These are phyloP conservation scores for Habroteleia sp. DNA, from an alignment of 2,888 invertebrate species.

Conservation along the genomic window DNA sequence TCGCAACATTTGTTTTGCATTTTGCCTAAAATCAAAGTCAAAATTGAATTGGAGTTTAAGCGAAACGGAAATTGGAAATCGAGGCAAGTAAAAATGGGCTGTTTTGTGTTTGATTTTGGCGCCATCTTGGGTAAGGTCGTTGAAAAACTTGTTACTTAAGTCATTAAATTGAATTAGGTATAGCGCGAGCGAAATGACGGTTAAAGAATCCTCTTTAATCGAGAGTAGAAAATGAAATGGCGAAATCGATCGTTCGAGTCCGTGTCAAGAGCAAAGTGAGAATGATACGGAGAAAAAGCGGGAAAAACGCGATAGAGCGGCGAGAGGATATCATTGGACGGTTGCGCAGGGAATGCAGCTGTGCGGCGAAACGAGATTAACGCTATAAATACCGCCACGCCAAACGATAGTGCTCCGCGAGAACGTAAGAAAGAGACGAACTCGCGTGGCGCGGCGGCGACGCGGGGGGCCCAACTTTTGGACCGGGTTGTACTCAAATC, in stretches of 20 bases:
- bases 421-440: conserved; percentile 53
- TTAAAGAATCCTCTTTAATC: conserved; percentile 46
- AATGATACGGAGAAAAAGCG: conserved; percentile 56
- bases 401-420: conserved; percentile 54
- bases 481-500: conserved; percentile 77
- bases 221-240: conserved; percentile 55
- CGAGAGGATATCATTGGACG: conserved; percentile 71
- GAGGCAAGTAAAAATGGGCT: too few species aligned
- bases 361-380: conserved; percentile 78
- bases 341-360: conserved; percentile 77
- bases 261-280: conserved; percentile 61
- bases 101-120: too few species aligned
- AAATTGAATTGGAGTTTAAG: too few species aligned
- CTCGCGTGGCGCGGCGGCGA: conserved; percentile 8
- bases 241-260: conserved; percentile 56
- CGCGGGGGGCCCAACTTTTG: conserved; percentile 66
- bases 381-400: conserved; percentile 76
- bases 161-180: too few species aligned
- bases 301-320: conserved; percentile 67
- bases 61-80: too few species aligned
- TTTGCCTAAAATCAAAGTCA: too few species aligned
- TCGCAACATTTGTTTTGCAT: too few species aligned
- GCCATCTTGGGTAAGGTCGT: too few species aligned
- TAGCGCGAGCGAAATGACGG: conserved; percentile 15
- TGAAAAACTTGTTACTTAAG: too few species aligned